These are phyloP conservation scores for Hololepta plana DNA, from an alignment of 2,888 invertebrate species.

Conservation along the genomic window DNA sequence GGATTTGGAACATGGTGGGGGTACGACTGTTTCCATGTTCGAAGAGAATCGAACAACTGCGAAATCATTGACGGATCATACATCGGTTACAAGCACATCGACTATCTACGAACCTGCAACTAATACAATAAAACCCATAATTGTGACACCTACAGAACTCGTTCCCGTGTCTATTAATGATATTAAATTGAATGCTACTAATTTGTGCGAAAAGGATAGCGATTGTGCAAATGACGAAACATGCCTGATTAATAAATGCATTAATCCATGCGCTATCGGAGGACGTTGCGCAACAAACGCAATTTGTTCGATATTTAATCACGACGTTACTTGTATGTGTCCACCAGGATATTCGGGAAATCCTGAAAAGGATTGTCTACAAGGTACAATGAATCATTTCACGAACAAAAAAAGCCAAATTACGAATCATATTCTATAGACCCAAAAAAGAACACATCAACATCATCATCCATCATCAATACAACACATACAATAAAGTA, in stretches of 20 bases:
- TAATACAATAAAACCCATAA: conserved; percentile 2
- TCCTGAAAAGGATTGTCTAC: conserved; percentile 37
- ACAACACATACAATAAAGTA: no score
- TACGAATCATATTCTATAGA: not conserved
- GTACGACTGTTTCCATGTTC: no score
- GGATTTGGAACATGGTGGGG: no score
- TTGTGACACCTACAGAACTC: conserved; percentile 5
- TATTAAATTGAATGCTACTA: no score
- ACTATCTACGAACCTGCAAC: no score
- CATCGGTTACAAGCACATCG: no score
- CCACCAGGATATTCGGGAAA: conserved; percentile 32
- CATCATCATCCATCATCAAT: not conserved
- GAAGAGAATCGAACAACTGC: no score
- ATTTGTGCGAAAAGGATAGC: conserved; percentile 41
- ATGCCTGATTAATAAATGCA: conserved; percentile 44
- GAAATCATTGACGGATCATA: no score
- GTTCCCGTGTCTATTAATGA: no score
- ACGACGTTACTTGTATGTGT: conserved; percentile 44
- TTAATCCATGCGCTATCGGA: conserved; percentile 39
- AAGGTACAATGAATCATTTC: conserved; percentile 34
- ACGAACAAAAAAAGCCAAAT: conserved; percentile 1
- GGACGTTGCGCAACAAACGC: conserved; percentile 38
- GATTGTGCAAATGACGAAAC: conserved; percentile 44
- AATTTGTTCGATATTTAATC: conserved; percentile 42
- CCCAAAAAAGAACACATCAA: not conserved